These are phyloP conservation scores for zebrafish (Danio rerio) DNA, from an alignment of 2,113 vertebrate species.

Conservation along the genomic window GRCz12tu NC_133197.1:37369501-37370000, in stretches of 20 bases:
- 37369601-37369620: neutral
- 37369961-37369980: too few species aligned
- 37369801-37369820: too few species aligned
- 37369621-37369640: conserved; percentile 60
- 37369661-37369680: conserved; percentile 66
- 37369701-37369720: conserved; percentile 40
- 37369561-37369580: conserved; percentile 59
- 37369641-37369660: conserved; percentile 76
- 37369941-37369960: too few species aligned
- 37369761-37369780: too few species aligned
- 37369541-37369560: conserved; percentile 54
- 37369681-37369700: conserved; percentile 39
- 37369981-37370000: too few species aligned
- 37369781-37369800: too few species aligned
- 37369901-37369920: too few species aligned
- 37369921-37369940: too few species aligned
- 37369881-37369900: too few species aligned
- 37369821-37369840: too few species aligned
- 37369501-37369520: neutral
- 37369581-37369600: neutral
- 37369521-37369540: neutral
- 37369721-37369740: conserved; percentile 63
- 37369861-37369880: too few species aligned
- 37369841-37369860: too few species aligned
- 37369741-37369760: neutral